Evolutionary conservation across 2,888 invertebrate species (phyloP).

Genomic region (Lycophotia porphyrea): DNA sequence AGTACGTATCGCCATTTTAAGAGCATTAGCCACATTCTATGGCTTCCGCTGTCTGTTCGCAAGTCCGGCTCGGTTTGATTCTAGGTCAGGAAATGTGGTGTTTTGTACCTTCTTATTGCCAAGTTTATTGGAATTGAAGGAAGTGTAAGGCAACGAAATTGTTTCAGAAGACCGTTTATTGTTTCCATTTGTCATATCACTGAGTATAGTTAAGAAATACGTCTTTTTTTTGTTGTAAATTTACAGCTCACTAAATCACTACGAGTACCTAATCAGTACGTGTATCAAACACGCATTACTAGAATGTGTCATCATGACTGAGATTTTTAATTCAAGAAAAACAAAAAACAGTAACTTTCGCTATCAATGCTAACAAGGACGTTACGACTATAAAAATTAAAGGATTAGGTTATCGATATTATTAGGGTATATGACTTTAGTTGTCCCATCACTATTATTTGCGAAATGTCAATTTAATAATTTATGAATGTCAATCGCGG

Average conservation of each 20-base stretch:
- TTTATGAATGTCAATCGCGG: background rate
- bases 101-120: background rate
- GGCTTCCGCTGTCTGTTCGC: conserved; percentile 29
- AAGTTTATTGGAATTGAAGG: background rate
- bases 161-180: background rate
- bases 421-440: background rate
- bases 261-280: background rate
- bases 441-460: conserved; percentile 14
- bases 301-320: background rate
- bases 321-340: background rate
- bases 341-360: background rate
- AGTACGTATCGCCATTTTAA: conserved; percentile 47
- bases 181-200: too few relatives aligned
- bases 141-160: background rate
- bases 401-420: conserved; percentile 13
- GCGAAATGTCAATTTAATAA: background rate
- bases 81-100: background rate
- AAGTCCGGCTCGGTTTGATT: conserved; percentile 1
- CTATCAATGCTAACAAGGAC: background rate
- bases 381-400: background rate
- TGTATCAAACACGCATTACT: background rate
- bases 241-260: background rate
- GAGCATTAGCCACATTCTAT: conserved; percentile 42
- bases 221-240: too few relatives aligned
- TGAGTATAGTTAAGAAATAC: background rate